Conservation (phyloP, 2,113 vertebrate species). For the Cyrtonyx montezumae region DNA sequence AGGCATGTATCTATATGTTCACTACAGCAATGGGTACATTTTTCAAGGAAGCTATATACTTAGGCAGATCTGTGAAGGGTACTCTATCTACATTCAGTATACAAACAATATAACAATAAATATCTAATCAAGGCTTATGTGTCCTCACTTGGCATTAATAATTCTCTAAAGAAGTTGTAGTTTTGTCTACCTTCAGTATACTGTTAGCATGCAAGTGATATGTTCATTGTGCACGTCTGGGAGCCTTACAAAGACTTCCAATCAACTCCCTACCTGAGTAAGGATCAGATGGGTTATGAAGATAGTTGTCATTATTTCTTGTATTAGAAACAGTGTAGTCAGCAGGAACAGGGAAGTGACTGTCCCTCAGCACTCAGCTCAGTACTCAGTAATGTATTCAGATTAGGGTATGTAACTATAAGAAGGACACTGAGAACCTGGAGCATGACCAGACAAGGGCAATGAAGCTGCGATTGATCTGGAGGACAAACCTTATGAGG, state of each 20-base stretch:
- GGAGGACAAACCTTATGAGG: too few species aligned
- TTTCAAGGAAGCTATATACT: background rate
- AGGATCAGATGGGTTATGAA: background rate
- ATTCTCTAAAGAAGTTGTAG: background rate
- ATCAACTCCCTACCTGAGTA: rapidly evolving
- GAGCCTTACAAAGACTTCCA: background rate
- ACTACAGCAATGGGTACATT: background rate
- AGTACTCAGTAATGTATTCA: too few species aligned
- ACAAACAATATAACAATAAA: background rate
- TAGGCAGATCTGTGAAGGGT: rapidly evolving
- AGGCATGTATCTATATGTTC: background rate
- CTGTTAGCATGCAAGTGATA: background rate
- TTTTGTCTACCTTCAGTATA: background rate
- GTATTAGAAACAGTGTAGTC: too few species aligned
- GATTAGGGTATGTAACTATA: too few species aligned
- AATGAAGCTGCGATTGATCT: too few species aligned
- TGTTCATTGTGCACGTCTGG: background rate
- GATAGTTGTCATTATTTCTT: background rate
- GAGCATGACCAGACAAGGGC: too few species aligned
- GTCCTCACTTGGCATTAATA: background rate
- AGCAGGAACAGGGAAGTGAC: too few species aligned
- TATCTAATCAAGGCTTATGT: background rate
- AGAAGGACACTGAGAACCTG: too few species aligned
- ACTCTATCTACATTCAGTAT: background rate
- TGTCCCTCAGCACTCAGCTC: too few species aligned